Evolutionary conservation across 2,888 invertebrate genomes (phyloP).

Genomic region (Aphidoletes aphidimyza): DNA sequence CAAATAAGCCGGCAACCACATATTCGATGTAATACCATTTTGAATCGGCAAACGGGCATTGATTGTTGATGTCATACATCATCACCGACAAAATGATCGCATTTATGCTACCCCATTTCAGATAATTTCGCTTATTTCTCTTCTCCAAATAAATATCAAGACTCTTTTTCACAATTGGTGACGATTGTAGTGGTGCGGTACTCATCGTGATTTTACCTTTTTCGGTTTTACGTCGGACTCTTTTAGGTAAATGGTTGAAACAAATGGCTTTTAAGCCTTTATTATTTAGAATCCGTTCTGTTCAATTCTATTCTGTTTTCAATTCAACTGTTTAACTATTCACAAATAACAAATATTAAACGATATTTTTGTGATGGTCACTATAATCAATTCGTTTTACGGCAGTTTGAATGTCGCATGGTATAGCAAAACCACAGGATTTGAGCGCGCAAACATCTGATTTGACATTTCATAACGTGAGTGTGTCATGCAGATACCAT

Average conservation of each 20-base stretch:
- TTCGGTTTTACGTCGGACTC: neutral
- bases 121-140: conserved; percentile 61
- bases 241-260: neutral
- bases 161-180: conserved; percentile 60
- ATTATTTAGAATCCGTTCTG: neutral
- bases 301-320: neutral
- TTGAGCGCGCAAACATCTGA: conserved; percentile 44
- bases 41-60: conserved; percentile 61
- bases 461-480: conserved; percentile 20
- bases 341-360: neutral
- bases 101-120: conserved; percentile 64
- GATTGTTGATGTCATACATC: conserved; percentile 62
- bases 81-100: conserved; percentile 61
- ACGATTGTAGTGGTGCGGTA: conserved; percentile 60
- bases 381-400: neutral
- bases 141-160: conserved; percentile 62
- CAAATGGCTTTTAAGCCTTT: neutral
- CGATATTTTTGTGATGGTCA: too few relatives aligned
- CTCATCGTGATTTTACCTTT: conserved; percentile 1
- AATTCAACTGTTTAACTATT: neutral
- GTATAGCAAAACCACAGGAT: neutral
- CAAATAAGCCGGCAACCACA: conserved; percentile 65
- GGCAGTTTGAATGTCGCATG: neutral
- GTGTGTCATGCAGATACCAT: too few relatives aligned
- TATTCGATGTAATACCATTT: conserved; percentile 67